Conservation (phyloP, 2,797 vertebrate genomes). For the Semaprochilodus insignis region DNA sequence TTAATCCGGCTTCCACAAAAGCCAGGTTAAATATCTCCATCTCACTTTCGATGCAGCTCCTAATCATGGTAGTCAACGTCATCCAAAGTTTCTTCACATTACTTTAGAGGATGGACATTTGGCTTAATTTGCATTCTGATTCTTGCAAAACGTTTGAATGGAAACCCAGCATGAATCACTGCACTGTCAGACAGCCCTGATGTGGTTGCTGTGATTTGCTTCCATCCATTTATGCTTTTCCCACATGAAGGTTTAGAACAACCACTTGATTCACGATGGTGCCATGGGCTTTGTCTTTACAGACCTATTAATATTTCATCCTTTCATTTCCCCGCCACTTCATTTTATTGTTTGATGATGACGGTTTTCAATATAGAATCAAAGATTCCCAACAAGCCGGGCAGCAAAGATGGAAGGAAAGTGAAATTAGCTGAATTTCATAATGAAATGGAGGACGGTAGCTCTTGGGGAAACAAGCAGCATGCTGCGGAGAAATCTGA, state of each 20-base stretch:
- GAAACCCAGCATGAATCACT: neutral
- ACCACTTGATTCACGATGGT: constrained; percentile 2
- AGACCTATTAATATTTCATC: constrained; percentile 28
- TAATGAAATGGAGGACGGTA: constrained; percentile 6
- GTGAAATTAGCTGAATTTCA: constrained; percentile 18
- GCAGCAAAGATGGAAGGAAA: neutral
- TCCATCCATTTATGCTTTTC: constrained; percentile 18
- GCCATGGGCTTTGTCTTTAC: constrained; percentile 14
- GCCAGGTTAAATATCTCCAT: too few relatives aligned
- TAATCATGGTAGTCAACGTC: too few relatives aligned
- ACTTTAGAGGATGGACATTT: too few relatives aligned
- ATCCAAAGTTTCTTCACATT: too few relatives aligned
- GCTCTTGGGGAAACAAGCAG: constrained; percentile 30
- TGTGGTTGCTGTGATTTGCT: neutral
- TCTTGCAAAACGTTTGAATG: too few relatives aligned
- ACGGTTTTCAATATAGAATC: constrained; percentile 24
- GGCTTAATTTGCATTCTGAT: too few relatives aligned
- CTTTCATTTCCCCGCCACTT: constrained; percentile 27
- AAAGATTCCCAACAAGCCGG: neutral
- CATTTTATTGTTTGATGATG: constrained; percentile 6
- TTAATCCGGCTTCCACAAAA: too few relatives aligned
- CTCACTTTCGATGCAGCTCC: too few relatives aligned
- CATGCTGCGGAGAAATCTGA: constrained; percentile 22
- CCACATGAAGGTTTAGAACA: neutral
- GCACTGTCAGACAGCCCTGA: neutral